A percentile compares a stretch with the other conserved stretches of the same genome.
Evolutionary conservation across 2,888 invertebrate species (phyloP).

Genomic region (Drosophila fulvimacula): DNA sequence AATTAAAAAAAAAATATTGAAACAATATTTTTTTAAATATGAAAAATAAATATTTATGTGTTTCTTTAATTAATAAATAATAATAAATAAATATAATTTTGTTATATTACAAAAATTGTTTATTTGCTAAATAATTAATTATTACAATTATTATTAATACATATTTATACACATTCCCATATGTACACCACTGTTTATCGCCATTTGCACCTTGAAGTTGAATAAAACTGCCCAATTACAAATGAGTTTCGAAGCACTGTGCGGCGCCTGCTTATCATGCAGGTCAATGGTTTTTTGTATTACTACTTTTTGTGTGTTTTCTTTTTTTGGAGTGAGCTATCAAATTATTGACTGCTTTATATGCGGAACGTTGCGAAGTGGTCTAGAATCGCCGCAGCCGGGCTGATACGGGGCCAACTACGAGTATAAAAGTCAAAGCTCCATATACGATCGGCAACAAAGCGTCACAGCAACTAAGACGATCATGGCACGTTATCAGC

Average conservation of each 20-base stretch:
- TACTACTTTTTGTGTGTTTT: neutral
- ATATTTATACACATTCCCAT: too few species aligned
- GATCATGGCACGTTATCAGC: conserved; percentile 64
- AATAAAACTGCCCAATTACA: neutral
- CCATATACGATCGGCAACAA: conserved; percentile 59
- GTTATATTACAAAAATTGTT: too few species aligned
- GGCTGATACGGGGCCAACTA: conserved; percentile 36
- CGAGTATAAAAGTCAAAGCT: conserved; percentile 66
- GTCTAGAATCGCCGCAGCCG: conserved; percentile 56
- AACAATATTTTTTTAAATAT: too few species aligned
- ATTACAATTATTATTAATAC: too few species aligned
- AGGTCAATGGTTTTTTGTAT: conserved; percentile 49
- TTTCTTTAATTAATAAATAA: too few species aligned
- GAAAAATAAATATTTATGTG: too few species aligned
- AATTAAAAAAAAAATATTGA: too few species aligned
- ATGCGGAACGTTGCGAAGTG: conserved; percentile 52
- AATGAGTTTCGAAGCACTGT: conserved; percentile 43
- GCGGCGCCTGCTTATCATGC: conserved; percentile 74
- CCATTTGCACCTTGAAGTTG: neutral
- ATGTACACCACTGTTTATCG: too few species aligned
- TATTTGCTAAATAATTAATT: too few species aligned
- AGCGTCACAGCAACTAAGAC: conserved; percentile 50
- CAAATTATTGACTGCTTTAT: conserved; percentile 69
- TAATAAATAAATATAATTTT: too few species aligned
- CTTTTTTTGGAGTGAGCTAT: conserved; percentile 41